phyloP scores from a whole-genome alignment of 2,888 invertebrate species.

The Formica aserva region DNA sequence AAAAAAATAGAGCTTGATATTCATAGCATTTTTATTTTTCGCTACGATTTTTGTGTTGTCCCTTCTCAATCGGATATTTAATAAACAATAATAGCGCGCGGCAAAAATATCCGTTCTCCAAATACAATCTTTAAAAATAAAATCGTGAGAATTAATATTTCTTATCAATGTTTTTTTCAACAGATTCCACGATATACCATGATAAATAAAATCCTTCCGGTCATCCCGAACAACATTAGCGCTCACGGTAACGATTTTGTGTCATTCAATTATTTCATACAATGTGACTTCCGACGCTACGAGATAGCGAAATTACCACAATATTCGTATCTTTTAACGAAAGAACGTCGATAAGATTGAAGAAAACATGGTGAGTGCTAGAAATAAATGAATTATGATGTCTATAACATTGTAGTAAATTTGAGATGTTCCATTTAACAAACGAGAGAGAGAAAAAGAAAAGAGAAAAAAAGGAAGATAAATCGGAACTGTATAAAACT shows the following conservation, averaged over 20 bases:
- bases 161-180: neutral
- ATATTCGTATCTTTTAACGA: slow-evolving; percentile 3
- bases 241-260: neutral
- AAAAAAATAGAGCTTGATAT: slow-evolving; percentile 27
- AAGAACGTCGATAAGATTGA: neutral
- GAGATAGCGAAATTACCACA: neutral
- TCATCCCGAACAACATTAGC: neutral
- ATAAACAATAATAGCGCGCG: neutral
- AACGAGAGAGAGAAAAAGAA: neutral
- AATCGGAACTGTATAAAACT: neutral
- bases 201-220: neutral
- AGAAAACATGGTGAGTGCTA: slow-evolving; percentile 29
- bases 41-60: slow-evolving; percentile 14
- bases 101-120: neutral
- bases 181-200: neutral
- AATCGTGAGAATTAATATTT: neutral
- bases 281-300: neutral
- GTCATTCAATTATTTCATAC: neutral
- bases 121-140: neutral
- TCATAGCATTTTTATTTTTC: slow-evolving; percentile 14
- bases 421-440: neutral
- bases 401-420: neutral
- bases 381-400: slow-evolving; percentile 60
- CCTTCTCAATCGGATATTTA: slow-evolving; percentile 1
- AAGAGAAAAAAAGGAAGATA: neutral